These are phyloP conservation scores for Alexandromys fortis DNA, from an alignment of 2,113 vertebrate species.

Conservation along the genomic window DNA sequence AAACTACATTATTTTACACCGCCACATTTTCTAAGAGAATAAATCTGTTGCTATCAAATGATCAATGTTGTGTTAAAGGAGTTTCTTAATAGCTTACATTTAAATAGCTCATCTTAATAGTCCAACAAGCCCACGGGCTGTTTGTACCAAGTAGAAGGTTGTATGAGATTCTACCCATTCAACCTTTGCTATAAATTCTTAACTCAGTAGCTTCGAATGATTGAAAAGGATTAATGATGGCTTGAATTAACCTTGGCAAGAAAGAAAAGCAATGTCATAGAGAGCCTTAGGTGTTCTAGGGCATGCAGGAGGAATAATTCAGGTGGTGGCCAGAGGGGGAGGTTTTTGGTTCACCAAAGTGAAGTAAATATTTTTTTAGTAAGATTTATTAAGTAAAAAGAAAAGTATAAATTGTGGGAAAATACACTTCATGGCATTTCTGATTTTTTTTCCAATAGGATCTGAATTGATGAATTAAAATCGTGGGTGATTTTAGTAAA, in stretches of 20 bases:
- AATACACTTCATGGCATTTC: conserved; percentile 50
- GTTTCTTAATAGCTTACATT: conserved; percentile 62
- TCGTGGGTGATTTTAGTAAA: conserved; percentile 66
- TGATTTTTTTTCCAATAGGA: conserved; percentile 70
- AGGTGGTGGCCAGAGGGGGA: neutral
- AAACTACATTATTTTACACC: conserved; percentile 66
- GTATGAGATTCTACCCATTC: conserved; percentile 48
- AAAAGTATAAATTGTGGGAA: conserved; percentile 59
- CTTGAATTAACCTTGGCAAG: conserved; percentile 59
- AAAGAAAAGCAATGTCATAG: conserved; percentile 36
- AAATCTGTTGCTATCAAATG: conserved; percentile 68
- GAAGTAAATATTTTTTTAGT: conserved; percentile 49
- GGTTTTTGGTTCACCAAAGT: conserved; percentile 60
- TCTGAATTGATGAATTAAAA: conserved; percentile 76
- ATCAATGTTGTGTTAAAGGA: conserved; percentile 70
- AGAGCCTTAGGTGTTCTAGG: neutral
- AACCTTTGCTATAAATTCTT: conserved; percentile 72
- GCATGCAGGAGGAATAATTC: conserved; percentile 20
- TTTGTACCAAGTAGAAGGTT: conserved; percentile 64
- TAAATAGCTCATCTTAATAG: conserved; percentile 63
- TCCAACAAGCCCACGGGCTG: conserved; percentile 23
- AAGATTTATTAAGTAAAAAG: conserved; percentile 61
- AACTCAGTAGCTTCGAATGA: conserved; percentile 36
- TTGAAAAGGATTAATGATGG: conserved; percentile 36
- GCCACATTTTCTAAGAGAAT: conserved; percentile 68